Base-by-base conservation (phyloP, 2,797 vertebrate genomes). In the Mus spretus region DNA sequence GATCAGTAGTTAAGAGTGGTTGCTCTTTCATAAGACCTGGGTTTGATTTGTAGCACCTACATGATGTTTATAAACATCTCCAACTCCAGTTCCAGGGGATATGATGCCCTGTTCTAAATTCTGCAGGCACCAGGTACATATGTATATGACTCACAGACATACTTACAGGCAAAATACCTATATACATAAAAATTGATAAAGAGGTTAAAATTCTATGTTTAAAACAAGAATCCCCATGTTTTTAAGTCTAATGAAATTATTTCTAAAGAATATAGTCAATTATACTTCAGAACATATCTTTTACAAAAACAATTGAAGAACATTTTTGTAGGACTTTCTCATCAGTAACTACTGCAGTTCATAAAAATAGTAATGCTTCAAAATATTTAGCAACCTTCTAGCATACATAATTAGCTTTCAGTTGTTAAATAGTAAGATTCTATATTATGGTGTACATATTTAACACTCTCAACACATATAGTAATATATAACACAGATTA, bases 341-440 rank as follows among this genome's bases (percentile, higher is more conserved):
- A 84, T 31, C 4, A 26, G 11, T 79, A 97, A 89, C 11, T 50
- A 96, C 24, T 90, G 3, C 3, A 90, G 67, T 94, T 90, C 37
- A 84, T 85, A 85, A 92, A 78, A 80, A 3, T 80, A 87, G 65
- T 89, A 85, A 53, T 82, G 87, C 44, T 93, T 96, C 63, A 89
- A 75, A 92, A 67, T 95, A 40, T 87, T 88, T 75, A 31, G 59
- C 93, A 90, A n/a, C 31, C 8, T 74, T 78, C 37, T 89, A 91
- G 20, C 50, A 55, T 28, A 75, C 31, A 61, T 61, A 61, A 57
- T 59, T 59, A 22, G 59, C 22, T 61, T 61, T 61, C 22, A 61
- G 59, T n/a, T n/a, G n/a, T n/a, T 8, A 61, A 24, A 9, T 61
- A 61, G 59, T 7, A 61, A 26, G 59, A 61, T 26, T 6, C 59